These are phyloP conservation scores for Drosophila novamexicana DNA, from an alignment of 1,140 invertebrate species.

Conservation along the genomic window DNA sequence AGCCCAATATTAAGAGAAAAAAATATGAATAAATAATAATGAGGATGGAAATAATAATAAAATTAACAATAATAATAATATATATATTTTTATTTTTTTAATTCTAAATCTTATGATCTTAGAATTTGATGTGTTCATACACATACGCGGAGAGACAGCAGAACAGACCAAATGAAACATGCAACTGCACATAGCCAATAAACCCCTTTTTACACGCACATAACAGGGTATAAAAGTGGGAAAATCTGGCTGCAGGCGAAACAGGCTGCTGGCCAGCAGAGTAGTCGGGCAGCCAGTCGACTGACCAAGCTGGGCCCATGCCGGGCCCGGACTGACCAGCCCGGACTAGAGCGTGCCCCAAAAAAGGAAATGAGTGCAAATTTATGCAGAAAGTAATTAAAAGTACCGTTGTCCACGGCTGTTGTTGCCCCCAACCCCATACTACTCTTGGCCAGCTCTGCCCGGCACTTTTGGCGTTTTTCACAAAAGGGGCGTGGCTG, in stretches of 20 bases:
- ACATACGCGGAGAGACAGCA: too few species aligned
- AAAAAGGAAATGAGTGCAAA: constrained; percentile 68
- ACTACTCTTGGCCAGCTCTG: background rate
- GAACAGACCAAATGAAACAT: too few species aligned
- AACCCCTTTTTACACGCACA: too few species aligned
- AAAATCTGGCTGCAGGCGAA: constrained; percentile 12
- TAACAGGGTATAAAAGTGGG: too few species aligned
- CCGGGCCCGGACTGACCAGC: background rate
- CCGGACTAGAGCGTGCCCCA: background rate
- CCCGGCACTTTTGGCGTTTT: constrained; percentile 4
- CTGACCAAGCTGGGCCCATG: constrained; percentile 1
- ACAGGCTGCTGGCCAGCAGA: background rate
- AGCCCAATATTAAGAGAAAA: too few species aligned
- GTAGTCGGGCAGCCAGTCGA: background rate
- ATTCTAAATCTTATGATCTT: too few species aligned
- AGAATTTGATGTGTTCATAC: too few species aligned
- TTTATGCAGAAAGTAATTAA: constrained; percentile 82
- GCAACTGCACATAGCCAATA: too few species aligned
- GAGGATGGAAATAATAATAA: too few species aligned
- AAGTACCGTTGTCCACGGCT: constrained; percentile 63
- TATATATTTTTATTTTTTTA: too few species aligned
- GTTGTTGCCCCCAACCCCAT: constrained; percentile 10
- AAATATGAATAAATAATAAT: too few species aligned
- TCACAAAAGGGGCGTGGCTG: constrained; percentile 23
- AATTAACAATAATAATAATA: too few species aligned